A percentile compares a stretch with the other conserved stretches of the same genome.
phyloP scores from a whole-genome alignment of 2,888 invertebrate genomes.

The Sarcophaga subvicina region DNA sequence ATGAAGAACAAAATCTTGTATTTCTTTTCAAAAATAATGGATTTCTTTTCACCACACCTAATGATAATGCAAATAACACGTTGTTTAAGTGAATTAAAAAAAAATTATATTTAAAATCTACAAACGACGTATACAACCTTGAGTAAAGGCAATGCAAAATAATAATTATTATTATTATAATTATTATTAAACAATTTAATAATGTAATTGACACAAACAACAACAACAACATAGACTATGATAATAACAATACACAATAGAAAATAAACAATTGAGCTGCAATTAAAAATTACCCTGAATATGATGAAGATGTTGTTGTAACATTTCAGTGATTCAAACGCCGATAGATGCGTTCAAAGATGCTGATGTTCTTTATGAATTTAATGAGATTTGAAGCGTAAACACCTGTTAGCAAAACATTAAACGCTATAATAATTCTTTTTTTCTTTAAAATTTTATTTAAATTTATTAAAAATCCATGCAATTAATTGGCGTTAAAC shows the following conservation, averaged over 20 bases:
- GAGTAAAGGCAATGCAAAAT: neutral
- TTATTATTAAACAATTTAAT: neutral
- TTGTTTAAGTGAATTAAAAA: too few species aligned
- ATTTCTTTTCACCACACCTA: too few species aligned
- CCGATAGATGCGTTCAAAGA: constrained; percentile 3
- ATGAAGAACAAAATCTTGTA: too few species aligned
- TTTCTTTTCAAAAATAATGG: too few species aligned
- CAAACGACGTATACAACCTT: neutral
- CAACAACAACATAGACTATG: too few species aligned
- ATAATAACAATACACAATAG: neutral
- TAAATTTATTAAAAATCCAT: neutral
- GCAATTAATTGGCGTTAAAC: too few species aligned
- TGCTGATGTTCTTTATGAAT: constrained; percentile 20
- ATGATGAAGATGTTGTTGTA: constrained; percentile 26
- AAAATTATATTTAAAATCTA: neutral
- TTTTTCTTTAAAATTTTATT: neutral
- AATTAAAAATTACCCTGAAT: constrained; percentile 44
- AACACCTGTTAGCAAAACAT: neutral
- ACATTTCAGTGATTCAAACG: constrained; percentile 6
- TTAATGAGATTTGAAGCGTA: neutral
- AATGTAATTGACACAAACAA: neutral
- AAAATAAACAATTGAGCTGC: constrained; percentile 34
- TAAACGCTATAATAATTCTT: too few species aligned
- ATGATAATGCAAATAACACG: neutral
- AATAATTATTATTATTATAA: neutral